Evolutionary conservation across 2,113 vertebrate genomes (phyloP), one percentile per base, ranked within the genome.

Genomic region (Zosterops hypoxanthus): DNA sequence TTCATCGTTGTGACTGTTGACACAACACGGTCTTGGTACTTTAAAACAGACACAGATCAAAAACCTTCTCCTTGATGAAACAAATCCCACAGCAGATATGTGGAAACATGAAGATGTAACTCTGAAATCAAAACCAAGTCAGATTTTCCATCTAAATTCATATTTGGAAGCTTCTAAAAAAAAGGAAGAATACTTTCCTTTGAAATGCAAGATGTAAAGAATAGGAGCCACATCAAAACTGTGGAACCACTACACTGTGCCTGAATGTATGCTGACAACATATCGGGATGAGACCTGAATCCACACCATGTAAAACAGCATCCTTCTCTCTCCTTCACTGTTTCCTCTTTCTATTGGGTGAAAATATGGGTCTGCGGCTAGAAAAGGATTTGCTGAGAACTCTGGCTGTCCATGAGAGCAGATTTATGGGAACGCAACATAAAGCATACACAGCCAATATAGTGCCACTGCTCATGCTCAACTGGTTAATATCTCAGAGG

Each of bases 21-120:
- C 7, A 31, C 0, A 4, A 31, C 4, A 2, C 0, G 0, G 5
- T 46, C 33, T 29, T 71, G 16, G 49, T 52, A 47, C 14, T 66
- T 70, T 41, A 36, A 83, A 86, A 14, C 4, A 63, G 11, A 47
- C 26, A 36, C 8, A n/a, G 49, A 41, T 39, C 8, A 70, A 53
- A 86, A 70, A 4, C 11, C 2, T 59, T 28, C 6, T 70, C 6
- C 17, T 70, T 33, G 16, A 25, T 36, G 49, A 80, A 66, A 12
- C 8, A 59, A 79, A 88, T 60, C 25, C 39, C 14, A 12, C 20
- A 55, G 13, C 2, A 2, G 41, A 20, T 46, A 16, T 8, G 6
- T 31, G 26, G 28, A 75, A 69, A n/a, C 3, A 16, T 23, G 3
- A 13, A 70, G 57, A 31, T 5, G 2, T 50, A 64, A 61, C 3